phyloP scores from a whole-genome alignment of 2,888 invertebrate genomes.

The Athripsodes cinereus region DNA sequence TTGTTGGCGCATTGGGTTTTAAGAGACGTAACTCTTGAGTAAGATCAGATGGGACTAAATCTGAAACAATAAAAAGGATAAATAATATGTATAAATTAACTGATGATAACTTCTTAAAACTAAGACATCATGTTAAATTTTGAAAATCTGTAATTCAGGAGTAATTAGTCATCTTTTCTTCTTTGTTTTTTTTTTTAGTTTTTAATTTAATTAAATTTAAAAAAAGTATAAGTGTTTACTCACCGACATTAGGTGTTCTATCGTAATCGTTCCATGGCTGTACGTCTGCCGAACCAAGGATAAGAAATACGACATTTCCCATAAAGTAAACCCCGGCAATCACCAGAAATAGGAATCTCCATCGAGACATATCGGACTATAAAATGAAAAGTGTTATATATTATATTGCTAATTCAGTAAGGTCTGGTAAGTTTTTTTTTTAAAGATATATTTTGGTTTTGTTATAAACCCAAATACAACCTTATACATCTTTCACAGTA shows the following conservation, averaged over 20 bases:
- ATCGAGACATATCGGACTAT: slow-evolving; percentile 16
- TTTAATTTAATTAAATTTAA: neutral
- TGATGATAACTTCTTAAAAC: too few relatives aligned
- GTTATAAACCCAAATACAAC: too few relatives aligned
- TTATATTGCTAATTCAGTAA: too few relatives aligned
- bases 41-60: neutral
- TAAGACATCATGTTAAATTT: neutral
- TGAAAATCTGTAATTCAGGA: neutral
- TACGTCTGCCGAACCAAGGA: slow-evolving; percentile 12
- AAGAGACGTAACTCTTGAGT: neutral
- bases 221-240: neutral
- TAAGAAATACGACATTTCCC: slow-evolving; percentile 11
- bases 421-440: too few relatives aligned
- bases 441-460: too few relatives aligned
- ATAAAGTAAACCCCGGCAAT: slow-evolving; percentile 13
- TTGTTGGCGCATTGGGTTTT: too few relatives aligned
- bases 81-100: too few relatives aligned
- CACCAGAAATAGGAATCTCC: slow-evolving; percentile 12
- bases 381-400: too few relatives aligned
- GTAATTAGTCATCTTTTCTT: neutral
- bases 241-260: neutral
- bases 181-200: neutral
- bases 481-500: too few relatives aligned
- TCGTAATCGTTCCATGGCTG: slow-evolving; percentile 16
- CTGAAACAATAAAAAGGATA: neutral